Conservation (phyloP, 2,888 invertebrate genomes). For the Papilio demoleus region DNA sequence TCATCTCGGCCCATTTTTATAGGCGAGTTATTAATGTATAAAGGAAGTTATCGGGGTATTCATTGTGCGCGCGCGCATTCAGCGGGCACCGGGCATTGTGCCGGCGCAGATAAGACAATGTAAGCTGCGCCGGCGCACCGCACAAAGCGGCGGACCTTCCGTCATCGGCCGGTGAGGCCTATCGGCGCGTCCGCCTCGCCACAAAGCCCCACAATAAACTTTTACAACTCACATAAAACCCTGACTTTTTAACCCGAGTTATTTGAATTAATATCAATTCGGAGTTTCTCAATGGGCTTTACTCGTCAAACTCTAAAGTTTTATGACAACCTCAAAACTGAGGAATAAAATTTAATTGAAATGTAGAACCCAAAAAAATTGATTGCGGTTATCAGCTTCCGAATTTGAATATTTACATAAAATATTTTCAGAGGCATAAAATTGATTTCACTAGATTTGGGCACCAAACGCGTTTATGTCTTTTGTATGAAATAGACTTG, state of each 20-base stretch:
- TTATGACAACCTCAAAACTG: constrained; percentile 81
- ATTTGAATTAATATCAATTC: constrained; percentile 84
- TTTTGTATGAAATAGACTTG: constrained; percentile 26
- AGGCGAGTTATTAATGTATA: constrained; percentile 30
- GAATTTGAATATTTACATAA: constrained; percentile 83
- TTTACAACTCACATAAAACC: constrained; percentile 83
- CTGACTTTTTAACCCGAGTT: constrained; percentile 83
- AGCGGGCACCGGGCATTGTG: constrained; percentile 31
- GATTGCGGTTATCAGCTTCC: constrained; percentile 82
- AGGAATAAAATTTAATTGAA: constrained; percentile 84
- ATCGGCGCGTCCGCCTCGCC: constrained; percentile 80
- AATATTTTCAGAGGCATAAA: constrained; percentile 60
- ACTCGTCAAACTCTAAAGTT: constrained; percentile 83
- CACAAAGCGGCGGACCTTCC: constrained; percentile 59
- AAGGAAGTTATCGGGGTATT: constrained; percentile 34
- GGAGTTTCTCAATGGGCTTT: constrained; percentile 83
- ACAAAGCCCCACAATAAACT: constrained; percentile 83
- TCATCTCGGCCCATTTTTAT: constrained; percentile 28
- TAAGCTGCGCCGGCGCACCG: constrained; percentile 46
- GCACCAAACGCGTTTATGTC: constrained; percentile 36
- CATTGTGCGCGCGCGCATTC: constrained; percentile 25
- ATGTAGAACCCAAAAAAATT: constrained; percentile 78
- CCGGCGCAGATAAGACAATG: constrained; percentile 45
- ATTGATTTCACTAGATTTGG: constrained; percentile 47
- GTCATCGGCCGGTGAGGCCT: constrained; percentile 65